A percentile compares a stretch with the other conserved stretches of the same genome.
Conservation (phyloP, 2,888 invertebrate genomes). For the Sthenelais limicola region DNA sequence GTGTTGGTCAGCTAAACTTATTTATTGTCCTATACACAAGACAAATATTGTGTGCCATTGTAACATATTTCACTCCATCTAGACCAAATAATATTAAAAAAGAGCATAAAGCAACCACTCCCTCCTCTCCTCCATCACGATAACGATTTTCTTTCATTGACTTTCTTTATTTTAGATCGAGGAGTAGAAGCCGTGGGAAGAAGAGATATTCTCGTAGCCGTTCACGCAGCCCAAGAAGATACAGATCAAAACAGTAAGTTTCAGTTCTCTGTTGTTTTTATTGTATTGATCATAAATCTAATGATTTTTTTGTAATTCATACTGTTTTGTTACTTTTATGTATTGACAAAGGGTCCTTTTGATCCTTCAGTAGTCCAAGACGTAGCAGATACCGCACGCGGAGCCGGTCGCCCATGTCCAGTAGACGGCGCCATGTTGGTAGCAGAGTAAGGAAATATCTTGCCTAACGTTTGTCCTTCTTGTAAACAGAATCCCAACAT, state of each 20-base stretch:
- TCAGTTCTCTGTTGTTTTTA: background rate
- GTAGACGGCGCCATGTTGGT: constrained; percentile 80
- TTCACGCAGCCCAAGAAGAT: constrained; percentile 1
- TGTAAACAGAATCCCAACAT: no score
- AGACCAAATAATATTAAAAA: background rate
- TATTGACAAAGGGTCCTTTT: no score
- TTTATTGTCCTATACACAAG: background rate
- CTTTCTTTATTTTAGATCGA: constrained; percentile 29
- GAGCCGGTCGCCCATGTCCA: constrained; percentile 83
- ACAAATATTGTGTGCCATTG: background rate
- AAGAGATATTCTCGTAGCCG: constrained; percentile 38
- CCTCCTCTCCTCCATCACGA: no score
- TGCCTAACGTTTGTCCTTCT: no score
- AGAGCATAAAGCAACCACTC: no score
- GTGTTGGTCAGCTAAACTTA: no score
- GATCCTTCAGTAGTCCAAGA: constrained; percentile 47
- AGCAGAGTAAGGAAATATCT: constrained; percentile 80
- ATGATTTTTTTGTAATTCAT: no score
- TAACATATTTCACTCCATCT: background rate
- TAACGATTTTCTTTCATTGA: background rate
- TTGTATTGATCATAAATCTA: no score
- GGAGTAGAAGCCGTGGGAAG: constrained; percentile 26
- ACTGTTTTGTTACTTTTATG: no score
- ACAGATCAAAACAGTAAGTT: constrained; percentile 35
- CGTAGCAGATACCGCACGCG: constrained; percentile 72